Base-by-base conservation (phyloP, 2,797 vertebrate genomes). In the Nyctalus aviator region DNA sequence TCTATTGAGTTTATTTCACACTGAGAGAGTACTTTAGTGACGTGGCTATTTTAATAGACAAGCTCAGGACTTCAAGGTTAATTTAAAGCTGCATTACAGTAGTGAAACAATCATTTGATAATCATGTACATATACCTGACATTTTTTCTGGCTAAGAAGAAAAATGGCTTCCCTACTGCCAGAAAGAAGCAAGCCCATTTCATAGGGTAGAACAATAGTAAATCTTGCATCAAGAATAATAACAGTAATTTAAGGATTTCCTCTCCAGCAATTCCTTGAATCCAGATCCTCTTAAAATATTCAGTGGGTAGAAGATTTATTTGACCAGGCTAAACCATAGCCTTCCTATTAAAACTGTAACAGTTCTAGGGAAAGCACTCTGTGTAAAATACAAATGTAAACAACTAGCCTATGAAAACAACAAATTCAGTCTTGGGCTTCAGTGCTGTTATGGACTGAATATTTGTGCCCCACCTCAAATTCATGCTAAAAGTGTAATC, bases 251-350 rank as follows among this genome's bases (percentile, higher is more conserved):
- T 76, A 88, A 91, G 46, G 46, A 93, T 46, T 93, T 92, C 46
- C 72, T 88, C 46, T 94, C 6, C 2, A 91, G 41, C 44, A 96
- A 95, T 75, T 93, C 64, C 41, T 90, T 84, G 25, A 93, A 93
- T 92, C 37, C 69, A 87, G 66, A 94, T 64, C 35, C 62, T 94
- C 64, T 81, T n/a, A 81, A 95, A 77, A 41, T 82, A 73, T 96
- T 90, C 18, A 90, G 55, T 57, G 50, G 17, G 9, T 14, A 94
- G 25, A 93, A 83, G 78, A 93, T 69, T n/a, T 90, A 93, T 69
- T n/a, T 90, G 53, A 32, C 21, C 9, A 72, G 71, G 12, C 35
- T 95, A 93, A 81, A 75, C 32, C 17, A 77, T 0, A 84, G 21
- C 17, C 32, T 93, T 68, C 4, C 64, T 82, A 64, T 90, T n/a